Evolutionary conservation across 2,113 vertebrate genomes (phyloP).

Genomic region (human (Homo sapiens)): DNA sequence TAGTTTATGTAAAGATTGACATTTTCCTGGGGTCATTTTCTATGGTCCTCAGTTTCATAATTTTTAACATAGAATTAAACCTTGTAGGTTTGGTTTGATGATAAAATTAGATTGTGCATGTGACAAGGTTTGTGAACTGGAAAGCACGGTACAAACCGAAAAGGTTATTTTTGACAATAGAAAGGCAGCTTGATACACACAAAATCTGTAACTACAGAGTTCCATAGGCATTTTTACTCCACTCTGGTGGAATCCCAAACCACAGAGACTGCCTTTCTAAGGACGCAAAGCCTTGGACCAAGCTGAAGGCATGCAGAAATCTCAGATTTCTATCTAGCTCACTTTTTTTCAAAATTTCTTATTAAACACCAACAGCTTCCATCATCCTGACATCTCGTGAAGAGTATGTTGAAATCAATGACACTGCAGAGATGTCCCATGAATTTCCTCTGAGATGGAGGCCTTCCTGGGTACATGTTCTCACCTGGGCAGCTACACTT

Average conservation of each 20-base stretch:
- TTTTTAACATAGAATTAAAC: constrained; percentile 1
- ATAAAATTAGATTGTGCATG: background rate
- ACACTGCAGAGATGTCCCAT: background rate
- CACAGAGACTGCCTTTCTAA: background rate
- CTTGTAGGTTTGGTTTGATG: background rate
- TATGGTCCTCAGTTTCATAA: background rate
- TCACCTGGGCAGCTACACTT: background rate
- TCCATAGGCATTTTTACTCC: background rate
- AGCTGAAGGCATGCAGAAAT: background rate
- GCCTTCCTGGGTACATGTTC: background rate
- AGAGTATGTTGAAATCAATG: background rate
- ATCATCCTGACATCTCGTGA: background rate
- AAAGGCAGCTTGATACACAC: background rate
- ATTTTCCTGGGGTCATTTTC: background rate
- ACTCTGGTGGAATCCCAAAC: background rate
- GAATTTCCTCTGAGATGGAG: background rate
- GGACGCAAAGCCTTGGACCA: background rate
- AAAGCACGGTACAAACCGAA: background rate
- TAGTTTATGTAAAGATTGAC: constrained; percentile 10
- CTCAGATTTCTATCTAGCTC: background rate
- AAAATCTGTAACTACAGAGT: background rate
- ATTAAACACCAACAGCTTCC: background rate
- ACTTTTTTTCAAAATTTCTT: background rate
- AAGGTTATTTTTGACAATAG: background rate
- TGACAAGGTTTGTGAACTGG: background rate